These are phyloP conservation scores for Antheraea pernyi DNA, from an alignment of 1,140 invertebrate species.

Conservation along the genomic window DNA sequence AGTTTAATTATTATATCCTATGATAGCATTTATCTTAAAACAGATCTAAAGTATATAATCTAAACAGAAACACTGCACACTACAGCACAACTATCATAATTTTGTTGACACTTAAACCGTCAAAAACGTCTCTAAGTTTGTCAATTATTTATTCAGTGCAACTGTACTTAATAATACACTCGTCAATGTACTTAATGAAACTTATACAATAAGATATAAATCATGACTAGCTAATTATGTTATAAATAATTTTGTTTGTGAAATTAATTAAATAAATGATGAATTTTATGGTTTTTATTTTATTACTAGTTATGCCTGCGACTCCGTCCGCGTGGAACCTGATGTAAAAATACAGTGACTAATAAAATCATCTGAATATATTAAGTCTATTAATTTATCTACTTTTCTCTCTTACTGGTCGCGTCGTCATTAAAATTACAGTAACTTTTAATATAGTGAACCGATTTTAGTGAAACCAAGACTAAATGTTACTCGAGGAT, in stretches of 20 bases:
- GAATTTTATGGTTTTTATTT: constrained; percentile 25
- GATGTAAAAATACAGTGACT: no score
- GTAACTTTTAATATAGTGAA: no score
- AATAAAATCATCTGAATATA: no score
- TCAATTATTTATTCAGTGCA: constrained; percentile 10
- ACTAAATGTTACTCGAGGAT: no score
- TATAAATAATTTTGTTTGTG: constrained; percentile 42
- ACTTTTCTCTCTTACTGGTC: no score
- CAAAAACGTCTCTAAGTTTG: background rate
- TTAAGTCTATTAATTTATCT: no score
- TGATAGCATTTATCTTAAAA: background rate
- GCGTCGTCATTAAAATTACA: no score
- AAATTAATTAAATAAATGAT: constrained; percentile 44
- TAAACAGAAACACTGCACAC: background rate
- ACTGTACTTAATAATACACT: constrained; percentile 12
- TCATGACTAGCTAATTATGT: constrained; percentile 40
- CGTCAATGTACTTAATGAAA: constrained; percentile 13
- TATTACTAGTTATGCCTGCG: background rate
- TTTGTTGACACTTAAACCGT: constrained; percentile 3
- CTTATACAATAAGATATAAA: constrained; percentile 21
- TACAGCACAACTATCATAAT: constrained; percentile 6
- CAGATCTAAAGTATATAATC: background rate
- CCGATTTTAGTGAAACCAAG: no score
- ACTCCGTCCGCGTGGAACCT: no score
- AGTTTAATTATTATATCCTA: no score